These are phyloP conservation scores for Hydriomena furcata DNA, from an alignment of 2,888 invertebrate genomes.

Conservation along the genomic window DNA sequence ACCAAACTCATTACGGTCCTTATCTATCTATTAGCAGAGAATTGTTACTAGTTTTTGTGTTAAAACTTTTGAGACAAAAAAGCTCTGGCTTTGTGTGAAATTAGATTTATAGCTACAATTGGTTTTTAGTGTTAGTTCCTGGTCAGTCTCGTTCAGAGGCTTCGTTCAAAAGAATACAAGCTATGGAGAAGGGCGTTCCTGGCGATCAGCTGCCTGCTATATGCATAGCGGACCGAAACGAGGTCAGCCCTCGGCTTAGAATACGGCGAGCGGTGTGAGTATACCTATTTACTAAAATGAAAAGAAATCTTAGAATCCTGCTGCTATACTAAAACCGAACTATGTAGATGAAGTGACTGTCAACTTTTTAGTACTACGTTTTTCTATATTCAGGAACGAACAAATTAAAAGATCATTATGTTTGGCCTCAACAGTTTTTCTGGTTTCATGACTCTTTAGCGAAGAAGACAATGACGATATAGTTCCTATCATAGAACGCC, in stretches of 20 bases:
- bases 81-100: too few relatives aligned
- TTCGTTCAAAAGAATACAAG: constrained; percentile 56
- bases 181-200: constrained; percentile 56
- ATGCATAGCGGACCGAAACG: constrained; percentile 58
- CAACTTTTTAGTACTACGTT: too few relatives aligned
- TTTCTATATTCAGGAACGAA: too few relatives aligned
- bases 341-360: too few relatives aligned
- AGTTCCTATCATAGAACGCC: constrained; percentile 82
- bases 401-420: too few relatives aligned
- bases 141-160: constrained; percentile 63
- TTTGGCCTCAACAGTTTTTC: background rate
- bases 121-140: constrained; percentile 54
- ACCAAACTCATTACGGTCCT: too few relatives aligned
- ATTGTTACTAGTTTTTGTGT: too few relatives aligned
- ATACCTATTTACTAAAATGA: background rate
- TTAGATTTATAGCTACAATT: too few relatives aligned
- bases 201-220: constrained; percentile 58
- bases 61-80: too few relatives aligned
- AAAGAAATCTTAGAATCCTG: too few relatives aligned
- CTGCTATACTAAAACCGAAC: too few relatives aligned
- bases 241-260: constrained; percentile 63
- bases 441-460: constrained; percentile 55
- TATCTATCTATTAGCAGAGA: too few relatives aligned
- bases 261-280: constrained; percentile 74
- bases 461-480: constrained; percentile 89